A percentile compares a stretch with the other conserved stretches of the same genome.
These are phyloP conservation scores for Neoascia interrupta DNA, from an alignment of 2,888 invertebrate genomes.

Conservation along the genomic window DNA sequence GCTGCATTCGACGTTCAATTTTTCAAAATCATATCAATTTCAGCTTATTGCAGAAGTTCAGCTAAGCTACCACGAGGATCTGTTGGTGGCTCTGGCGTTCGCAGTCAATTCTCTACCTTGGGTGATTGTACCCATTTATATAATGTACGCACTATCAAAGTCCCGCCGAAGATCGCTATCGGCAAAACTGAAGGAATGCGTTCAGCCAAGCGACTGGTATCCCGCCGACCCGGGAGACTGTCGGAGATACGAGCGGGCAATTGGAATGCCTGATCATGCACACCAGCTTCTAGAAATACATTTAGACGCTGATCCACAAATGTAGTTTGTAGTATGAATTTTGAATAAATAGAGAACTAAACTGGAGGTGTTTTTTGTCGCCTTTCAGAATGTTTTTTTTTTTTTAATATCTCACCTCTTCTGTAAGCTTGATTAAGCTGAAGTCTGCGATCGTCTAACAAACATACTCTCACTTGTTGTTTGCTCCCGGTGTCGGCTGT, in stretches of 20 bases:
- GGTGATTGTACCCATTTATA: constrained; percentile 63
- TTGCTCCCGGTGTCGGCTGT: too few relatives aligned
- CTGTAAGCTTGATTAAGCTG: too few relatives aligned
- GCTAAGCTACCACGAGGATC: constrained; percentile 31
- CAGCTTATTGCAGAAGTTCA: constrained; percentile 53
- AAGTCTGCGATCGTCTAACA: too few relatives aligned
- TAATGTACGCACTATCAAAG: constrained; percentile 51
- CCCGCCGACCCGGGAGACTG: constrained; percentile 77
- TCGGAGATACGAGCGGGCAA: constrained; percentile 77
- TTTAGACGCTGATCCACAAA: constrained; percentile 56
- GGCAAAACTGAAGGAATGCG: constrained; percentile 75
- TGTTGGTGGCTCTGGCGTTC: constrained; percentile 33
- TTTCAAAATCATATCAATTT: not conserved
- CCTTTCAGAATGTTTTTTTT: too few relatives aligned
- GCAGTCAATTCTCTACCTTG: constrained; percentile 65
- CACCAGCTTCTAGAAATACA: constrained; percentile 65
- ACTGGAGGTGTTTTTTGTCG: not conserved
- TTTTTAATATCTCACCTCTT: too few relatives aligned
- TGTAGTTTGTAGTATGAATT: constrained; percentile 33
- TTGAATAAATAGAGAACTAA: constrained; percentile 32
- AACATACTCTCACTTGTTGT: too few relatives aligned
- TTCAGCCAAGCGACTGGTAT: constrained; percentile 79
- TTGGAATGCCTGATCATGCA: constrained; percentile 73
- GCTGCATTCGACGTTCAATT: too few relatives aligned
- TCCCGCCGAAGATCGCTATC: constrained; percentile 70